Evolutionary conservation across 2,888 invertebrate species (phyloP).

Genomic region (Acronicta leporina): DNA sequence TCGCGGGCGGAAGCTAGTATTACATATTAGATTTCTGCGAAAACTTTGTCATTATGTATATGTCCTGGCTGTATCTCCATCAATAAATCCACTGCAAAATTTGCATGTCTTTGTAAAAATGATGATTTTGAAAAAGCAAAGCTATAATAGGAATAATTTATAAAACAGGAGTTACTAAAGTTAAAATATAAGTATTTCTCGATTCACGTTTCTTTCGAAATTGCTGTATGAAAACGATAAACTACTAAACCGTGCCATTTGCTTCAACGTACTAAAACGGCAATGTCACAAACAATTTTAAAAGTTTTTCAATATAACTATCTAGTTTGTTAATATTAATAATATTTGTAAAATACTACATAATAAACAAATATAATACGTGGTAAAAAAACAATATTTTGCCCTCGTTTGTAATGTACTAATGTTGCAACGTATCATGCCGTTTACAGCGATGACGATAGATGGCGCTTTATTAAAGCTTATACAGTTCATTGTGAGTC

Average conservation of each 20-base stretch:
- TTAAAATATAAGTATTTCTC: background rate
- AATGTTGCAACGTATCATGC: background rate
- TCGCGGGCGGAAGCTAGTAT: too few species aligned
- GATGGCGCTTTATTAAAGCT: constrained; percentile 38
- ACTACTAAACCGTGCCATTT: constrained; percentile 49
- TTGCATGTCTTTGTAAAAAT: too few species aligned
- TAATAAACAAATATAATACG: too few species aligned
- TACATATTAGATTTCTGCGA: too few species aligned
- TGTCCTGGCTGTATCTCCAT: too few species aligned
- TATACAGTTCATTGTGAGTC: constrained; percentile 10
- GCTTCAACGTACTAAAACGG: constrained; percentile 44
- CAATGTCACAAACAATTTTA: constrained; percentile 43
- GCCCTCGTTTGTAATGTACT: background rate
- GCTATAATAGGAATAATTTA: too few species aligned
- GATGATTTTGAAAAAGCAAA: too few species aligned
- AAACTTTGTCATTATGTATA: too few species aligned
- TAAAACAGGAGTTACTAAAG: too few species aligned
- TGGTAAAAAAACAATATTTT: background rate
- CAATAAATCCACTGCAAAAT: too few species aligned
- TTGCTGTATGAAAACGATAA: constrained; percentile 17
- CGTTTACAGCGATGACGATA: constrained; percentile 9
- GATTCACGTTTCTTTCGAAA: too few species aligned
- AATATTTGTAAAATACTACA: background rate
- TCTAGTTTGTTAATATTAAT: background rate
- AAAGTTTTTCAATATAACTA: constrained; percentile 2